Percentiles rank a stretch among this genome's conserved stretches.
Conservation (phyloP, 92 coral and sea anemone species). For the Porites cylindrica region DNA sequence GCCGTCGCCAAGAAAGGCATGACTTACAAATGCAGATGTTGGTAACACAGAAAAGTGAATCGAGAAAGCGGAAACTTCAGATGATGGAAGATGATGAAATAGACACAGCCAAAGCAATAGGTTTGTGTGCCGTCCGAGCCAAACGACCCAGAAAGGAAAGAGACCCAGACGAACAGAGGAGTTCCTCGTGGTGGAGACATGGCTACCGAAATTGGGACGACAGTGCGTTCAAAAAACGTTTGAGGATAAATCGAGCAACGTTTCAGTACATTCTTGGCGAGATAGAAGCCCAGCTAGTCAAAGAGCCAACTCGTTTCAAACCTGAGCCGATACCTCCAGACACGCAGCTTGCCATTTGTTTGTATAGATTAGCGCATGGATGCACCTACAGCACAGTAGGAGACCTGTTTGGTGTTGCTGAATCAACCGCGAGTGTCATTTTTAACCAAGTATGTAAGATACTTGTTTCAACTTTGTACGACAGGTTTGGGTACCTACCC, state of each 20-base stretch:
- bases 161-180: too few species aligned
- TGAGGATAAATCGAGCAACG: slow-evolving; percentile 55
- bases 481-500: slow-evolving; percentile 65
- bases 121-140: too few species aligned
- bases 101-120: too few species aligned
- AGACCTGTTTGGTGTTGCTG: slow-evolving; percentile 76
- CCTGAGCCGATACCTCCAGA: slow-evolving; percentile 67
- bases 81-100: slow-evolving; percentile 38
- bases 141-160: too few species aligned
- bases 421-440: slow-evolving; percentile 64
- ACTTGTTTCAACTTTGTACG: slow-evolving; percentile 49
- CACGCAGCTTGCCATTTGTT: slow-evolving; percentile 66
- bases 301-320: slow-evolving; percentile 58
- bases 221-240: slow-evolving; percentile 59
- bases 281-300: slow-evolving; percentile 37
- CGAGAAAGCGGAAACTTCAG: slow-evolving; percentile 36
- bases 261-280: slow-evolving; percentile 58
- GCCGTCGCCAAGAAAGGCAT: too few species aligned
- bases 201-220: slow-evolving; percentile 66
- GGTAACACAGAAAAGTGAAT: slow-evolving; percentile 6
- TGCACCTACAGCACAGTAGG: slow-evolving; percentile 65
- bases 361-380: slow-evolving; percentile 69
- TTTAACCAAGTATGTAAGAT: slow-evolving; percentile 65
- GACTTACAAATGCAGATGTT: too few species aligned
- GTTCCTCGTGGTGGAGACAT: too few species aligned